These are phyloP conservation scores for Andrena dorsata DNA, from an alignment of 2,888 invertebrate genomes.

Conservation along the genomic window DNA sequence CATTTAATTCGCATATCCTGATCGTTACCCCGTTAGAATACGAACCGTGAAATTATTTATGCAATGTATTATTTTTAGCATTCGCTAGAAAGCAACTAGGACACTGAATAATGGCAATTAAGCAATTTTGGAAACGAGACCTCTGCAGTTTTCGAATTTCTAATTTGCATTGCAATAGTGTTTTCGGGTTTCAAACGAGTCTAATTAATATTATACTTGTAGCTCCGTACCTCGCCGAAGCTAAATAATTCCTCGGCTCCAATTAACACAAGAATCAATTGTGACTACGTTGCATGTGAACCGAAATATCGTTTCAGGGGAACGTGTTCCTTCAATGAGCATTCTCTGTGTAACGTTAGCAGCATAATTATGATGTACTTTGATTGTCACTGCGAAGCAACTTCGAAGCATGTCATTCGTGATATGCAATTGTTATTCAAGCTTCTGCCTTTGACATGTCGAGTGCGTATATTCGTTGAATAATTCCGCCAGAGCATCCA, in stretches of 20 bases:
- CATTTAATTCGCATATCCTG: too few relatives aligned
- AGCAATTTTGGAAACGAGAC: too few relatives aligned
- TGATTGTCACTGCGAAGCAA: not conserved
- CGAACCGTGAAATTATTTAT: too few relatives aligned
- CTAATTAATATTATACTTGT: too few relatives aligned
- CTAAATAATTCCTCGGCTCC: not conserved
- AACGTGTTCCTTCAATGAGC: conserved; percentile 1
- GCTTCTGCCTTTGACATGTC: conserved; percentile 1
- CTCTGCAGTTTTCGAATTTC: too few relatives aligned
- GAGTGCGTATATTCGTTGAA: conserved; percentile 35
- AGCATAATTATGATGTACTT: not conserved
- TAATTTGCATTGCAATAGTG: too few relatives aligned
- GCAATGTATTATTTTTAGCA: too few relatives aligned
- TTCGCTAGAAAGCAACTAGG: too few relatives aligned
- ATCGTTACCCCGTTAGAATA: too few relatives aligned
- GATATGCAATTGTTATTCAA: conserved; percentile 36
- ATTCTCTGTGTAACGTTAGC: not conserved
- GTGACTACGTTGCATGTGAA: not conserved
- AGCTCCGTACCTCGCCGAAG: too few relatives aligned
- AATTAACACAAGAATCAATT: not conserved
- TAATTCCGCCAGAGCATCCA: conserved; percentile 25
- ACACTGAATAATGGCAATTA: too few relatives aligned
- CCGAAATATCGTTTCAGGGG: not conserved
- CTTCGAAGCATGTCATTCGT: not conserved
- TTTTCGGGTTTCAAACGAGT: too few relatives aligned